Evolutionary conservation across 2,113 vertebrate species (phyloP), one percentile per base, ranked within the genome.

Genomic region (Grallaria varia): DNA sequence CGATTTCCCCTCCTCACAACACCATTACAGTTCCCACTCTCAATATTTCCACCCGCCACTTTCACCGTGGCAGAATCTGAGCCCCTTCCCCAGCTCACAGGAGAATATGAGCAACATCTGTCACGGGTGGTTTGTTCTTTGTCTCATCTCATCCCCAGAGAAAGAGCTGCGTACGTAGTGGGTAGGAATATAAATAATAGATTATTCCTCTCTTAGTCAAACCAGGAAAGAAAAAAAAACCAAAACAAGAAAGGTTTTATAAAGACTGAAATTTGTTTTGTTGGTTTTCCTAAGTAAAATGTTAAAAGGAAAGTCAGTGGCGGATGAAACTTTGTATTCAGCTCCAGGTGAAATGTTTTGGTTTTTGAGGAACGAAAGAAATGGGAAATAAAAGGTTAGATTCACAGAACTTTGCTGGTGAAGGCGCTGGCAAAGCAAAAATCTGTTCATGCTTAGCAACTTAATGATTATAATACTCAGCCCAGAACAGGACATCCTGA

Each of bases 151-250:
- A 63, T 95, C 93, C 91, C 91, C 37, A 84, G 44, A 72, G 39
- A 88, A 19, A 56, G 20, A 90, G 35, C 8, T 89, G 60, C 64
- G 30, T 63, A 73, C 59, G 80, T 47, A 88, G 89, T 72, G 55
- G 39, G 63, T 93, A 81, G 15, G 21, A 49, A 49, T 81, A 92
- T 89, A 95, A 96, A 95, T 91, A 95, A 95, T 91, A 90, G 80
- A 96, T 95, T 75, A 81, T 75, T 81, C 64, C 33, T 78, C 52
- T 92, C 87, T 80, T 86, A 87, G 80, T 75, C 56, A 91, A 93
- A 89, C 60, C 55, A 81, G 33, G 5, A 4, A 4, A 11, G 44
- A 2, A 37, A 39, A 12, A 28, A 53, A 21, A 62, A 52, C 37
- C 6, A 50, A 64, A 18, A 23, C 25, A 37, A 39, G 19, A 47